phyloP scores from a whole-genome alignment of 2,113 vertebrate species.

The Nesoenas mayeri region DNA sequence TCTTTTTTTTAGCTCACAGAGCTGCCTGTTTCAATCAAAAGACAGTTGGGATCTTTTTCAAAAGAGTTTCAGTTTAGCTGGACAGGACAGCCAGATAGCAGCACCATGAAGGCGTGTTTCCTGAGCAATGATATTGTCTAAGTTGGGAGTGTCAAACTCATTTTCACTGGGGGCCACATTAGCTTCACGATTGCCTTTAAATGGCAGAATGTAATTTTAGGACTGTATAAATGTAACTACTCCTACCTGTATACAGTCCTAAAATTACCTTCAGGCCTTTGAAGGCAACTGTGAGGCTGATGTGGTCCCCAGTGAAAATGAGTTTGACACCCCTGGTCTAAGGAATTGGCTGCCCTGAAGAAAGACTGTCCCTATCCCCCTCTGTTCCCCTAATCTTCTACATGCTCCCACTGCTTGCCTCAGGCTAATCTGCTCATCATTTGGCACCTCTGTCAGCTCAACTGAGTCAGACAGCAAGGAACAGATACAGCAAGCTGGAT shows the following conservation, averaged over 20 bases:
- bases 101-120: not conserved
- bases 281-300: no score
- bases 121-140: not conserved
- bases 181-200: no score
- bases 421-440: not conserved
- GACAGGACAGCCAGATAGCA: not conserved
- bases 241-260: no score
- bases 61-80: not conserved
- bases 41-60: not conserved
- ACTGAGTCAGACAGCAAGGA: not conserved
- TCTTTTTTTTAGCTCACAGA: not conserved
- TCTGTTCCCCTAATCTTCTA: not conserved
- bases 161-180: no score
- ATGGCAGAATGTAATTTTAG: no score
- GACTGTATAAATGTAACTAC: no score
- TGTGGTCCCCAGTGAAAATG: no score
- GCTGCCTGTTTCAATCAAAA: not conserved
- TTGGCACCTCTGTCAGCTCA: not conserved
- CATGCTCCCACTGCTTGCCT: not conserved
- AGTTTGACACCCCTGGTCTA: not conserved
- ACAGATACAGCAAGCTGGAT: not conserved
- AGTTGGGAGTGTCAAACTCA: no score
- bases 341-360: not conserved
- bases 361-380: not conserved
- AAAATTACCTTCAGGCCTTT: no score